phyloP scores from a whole-genome alignment of 2,113 vertebrate genomes.

The Scomber scombrus region DNA sequence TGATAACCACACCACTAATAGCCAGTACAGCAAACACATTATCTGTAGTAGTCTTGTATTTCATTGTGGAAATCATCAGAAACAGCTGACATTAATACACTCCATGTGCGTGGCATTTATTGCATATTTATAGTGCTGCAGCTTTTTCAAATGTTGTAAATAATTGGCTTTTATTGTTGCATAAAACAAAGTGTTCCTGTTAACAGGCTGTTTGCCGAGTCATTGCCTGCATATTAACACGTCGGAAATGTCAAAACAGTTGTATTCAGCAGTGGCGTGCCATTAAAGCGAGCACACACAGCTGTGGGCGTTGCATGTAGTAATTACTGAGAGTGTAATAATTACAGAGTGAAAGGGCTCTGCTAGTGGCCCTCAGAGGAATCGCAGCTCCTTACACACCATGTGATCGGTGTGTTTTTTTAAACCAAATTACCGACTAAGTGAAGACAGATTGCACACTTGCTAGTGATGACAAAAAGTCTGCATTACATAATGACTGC shows the following conservation, averaged over 20 bases:
- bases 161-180: too few relatives aligned
- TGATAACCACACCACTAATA: too few relatives aligned
- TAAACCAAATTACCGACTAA: background rate
- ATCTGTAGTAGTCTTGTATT: too few relatives aligned
- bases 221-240: background rate
- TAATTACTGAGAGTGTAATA: background rate
- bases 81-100: too few relatives aligned
- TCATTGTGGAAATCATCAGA: too few relatives aligned
- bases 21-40: too few relatives aligned
- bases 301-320: background rate
- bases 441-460: background rate
- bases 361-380: too few relatives aligned
- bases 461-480: background rate
- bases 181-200: too few relatives aligned
- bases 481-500: background rate
- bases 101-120: too few relatives aligned
- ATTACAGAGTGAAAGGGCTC: background rate
- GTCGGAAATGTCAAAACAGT: background rate
- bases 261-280: background rate
- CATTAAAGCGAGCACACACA: background rate
- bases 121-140: background rate
- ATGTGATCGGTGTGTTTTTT: too few relatives aligned
- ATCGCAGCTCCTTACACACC: background rate
- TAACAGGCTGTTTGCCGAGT: background rate
- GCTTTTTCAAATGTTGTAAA: background rate